phyloP scores from a whole-genome alignment of 1,140 invertebrate species.

The Gryon sp. region DNA sequence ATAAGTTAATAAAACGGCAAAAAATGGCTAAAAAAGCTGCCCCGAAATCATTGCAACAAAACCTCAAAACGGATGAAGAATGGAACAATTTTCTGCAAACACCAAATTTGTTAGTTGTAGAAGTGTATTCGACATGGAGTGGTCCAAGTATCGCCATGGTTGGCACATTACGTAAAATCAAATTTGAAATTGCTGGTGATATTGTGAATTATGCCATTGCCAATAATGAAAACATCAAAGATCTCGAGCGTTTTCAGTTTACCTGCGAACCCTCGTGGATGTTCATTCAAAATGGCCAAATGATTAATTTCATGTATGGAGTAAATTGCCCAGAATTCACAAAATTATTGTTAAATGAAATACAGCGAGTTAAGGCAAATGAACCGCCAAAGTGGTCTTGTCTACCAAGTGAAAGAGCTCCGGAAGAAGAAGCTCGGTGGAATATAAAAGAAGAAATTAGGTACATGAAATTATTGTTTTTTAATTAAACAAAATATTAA shows the following conservation, averaged over 20 bases:
- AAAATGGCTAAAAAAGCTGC: constrained; percentile 85
- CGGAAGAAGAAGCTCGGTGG: constrained; percentile 53
- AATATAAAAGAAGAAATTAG: constrained; percentile 62
- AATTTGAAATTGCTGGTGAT: constrained; percentile 90
- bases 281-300: constrained; percentile 88
- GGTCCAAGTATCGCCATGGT: constrained; percentile 92
- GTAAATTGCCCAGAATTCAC: constrained; percentile 88
- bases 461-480: constrained; percentile 26
- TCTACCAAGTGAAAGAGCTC: constrained; percentile 19
- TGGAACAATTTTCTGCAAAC: constrained; percentile 88
- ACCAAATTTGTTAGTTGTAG: constrained; percentile 88
- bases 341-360: constrained; percentile 85
- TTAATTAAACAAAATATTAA: neutral
- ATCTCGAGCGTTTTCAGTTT: constrained; percentile 87
- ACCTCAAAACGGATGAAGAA: constrained; percentile 88
- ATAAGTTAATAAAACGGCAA: constrained; percentile 36
- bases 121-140: constrained; percentile 94
- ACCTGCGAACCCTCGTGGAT: constrained; percentile 94
- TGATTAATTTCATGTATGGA: constrained; percentile 91
- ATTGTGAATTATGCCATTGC: constrained; percentile 87
- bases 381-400: constrained; percentile 18
- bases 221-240: constrained; percentile 85
- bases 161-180: constrained; percentile 90
- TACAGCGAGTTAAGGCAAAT: constrained; percentile 78
- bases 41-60: constrained; percentile 85